A percentile compares a stretch with the other conserved stretches of the same genome.
phyloP scores from a whole-genome alignment of 2,113 vertebrate genomes.

The Nicator chloris region DNA sequence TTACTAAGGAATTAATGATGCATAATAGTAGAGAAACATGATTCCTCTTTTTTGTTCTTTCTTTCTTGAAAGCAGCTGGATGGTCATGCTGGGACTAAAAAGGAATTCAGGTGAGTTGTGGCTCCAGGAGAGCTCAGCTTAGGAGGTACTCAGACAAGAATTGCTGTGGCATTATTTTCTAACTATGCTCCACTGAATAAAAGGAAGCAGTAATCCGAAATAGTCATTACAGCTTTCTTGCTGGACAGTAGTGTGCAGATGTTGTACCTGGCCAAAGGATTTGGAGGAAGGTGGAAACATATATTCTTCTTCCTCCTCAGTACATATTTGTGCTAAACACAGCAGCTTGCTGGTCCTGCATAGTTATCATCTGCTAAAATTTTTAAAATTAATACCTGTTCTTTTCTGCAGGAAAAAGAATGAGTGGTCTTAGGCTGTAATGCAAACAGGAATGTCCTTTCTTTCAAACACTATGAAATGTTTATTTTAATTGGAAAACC shows the following conservation, averaged over 20 bases:
- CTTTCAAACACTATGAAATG: neutral
- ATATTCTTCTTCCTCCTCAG: neutral
- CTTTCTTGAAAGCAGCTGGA: neutral
- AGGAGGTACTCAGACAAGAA: neutral
- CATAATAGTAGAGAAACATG: neutral
- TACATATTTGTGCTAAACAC: neutral
- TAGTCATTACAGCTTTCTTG: neutral
- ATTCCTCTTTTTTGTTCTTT: neutral
- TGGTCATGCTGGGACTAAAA: neutral
- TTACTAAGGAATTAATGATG: neutral
- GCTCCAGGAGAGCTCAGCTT: neutral
- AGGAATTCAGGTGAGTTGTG: neutral
- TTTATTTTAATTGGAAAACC: constrained; percentile 13
- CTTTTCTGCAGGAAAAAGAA: neutral
- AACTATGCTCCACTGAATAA: neutral
- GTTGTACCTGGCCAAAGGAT: neutral
- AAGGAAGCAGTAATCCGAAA: neutral
- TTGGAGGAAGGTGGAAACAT: neutral
- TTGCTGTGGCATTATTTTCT: neutral
- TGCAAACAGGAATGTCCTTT: neutral
- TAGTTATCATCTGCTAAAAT: neutral
- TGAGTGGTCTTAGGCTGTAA: neutral
- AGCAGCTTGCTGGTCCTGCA: neutral
- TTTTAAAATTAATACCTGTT: neutral
- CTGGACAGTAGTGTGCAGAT: accelerated